These are phyloP conservation scores for Dryobates pubescens DNA, from an alignment of 2,797 vertebrate species.

Conservation along the genomic window DNA sequence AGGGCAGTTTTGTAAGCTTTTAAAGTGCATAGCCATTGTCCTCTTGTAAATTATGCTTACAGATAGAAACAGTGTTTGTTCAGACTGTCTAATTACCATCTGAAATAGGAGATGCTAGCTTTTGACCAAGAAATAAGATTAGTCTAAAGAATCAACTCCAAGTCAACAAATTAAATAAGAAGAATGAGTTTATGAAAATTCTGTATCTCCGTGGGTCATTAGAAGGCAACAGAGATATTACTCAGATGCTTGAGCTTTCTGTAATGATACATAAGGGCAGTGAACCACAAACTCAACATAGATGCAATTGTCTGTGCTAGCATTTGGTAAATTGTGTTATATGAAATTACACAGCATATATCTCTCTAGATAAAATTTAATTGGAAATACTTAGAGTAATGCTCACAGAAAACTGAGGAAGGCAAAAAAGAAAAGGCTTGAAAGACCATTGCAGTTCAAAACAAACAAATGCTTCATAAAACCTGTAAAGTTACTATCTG, in stretches of 20 bases:
- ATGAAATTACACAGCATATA: not conserved
- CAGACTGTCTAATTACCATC: not conserved
- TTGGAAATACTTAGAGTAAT: not conserved
- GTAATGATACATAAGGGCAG: not conserved
- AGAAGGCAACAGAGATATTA: not conserved
- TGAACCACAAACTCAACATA: not conserved
- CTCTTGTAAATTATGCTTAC: not conserved
- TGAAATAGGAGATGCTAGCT: not conserved
- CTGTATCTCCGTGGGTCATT: not conserved
- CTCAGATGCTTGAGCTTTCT: not conserved
- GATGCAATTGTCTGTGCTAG: not conserved
- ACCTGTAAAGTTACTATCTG: not conserved
- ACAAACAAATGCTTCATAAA: not conserved
- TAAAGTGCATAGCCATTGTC: not conserved
- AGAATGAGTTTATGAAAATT: not conserved
- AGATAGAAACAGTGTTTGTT: not conserved
- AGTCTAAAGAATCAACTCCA: not conserved
- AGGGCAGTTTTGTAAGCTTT: not conserved
- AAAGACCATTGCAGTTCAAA: not conserved
- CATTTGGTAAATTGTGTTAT: not conserved
- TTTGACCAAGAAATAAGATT: not conserved
- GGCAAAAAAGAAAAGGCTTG: not conserved
- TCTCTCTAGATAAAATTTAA: not conserved
- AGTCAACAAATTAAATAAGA: not conserved
- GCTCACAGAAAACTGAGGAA: not conserved